Percentiles rank a stretch among this genome's conserved stretches.
phyloP scores from a whole-genome alignment of 2,797 vertebrate genomes.

The Mastacembelus armatus region DNA sequence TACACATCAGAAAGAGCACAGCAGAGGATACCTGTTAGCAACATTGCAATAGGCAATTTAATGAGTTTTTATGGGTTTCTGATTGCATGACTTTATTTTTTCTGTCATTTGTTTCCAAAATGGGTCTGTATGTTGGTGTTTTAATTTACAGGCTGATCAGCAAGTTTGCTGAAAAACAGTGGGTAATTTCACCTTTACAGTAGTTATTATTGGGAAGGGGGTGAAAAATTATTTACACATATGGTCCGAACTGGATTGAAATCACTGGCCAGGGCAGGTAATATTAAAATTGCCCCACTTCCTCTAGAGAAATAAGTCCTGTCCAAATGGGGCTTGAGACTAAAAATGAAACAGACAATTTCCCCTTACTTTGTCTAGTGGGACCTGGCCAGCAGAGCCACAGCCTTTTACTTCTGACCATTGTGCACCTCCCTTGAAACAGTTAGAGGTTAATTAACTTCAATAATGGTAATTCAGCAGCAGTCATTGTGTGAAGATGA shows the following conservation, averaged over 20 bases:
- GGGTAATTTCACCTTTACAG: neutral
- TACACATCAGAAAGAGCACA: too few species aligned
- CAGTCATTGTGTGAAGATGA: constrained; percentile 32
- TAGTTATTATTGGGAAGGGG: constrained; percentile 3
- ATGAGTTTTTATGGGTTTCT: too few species aligned
- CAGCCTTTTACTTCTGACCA: constrained; percentile 25
- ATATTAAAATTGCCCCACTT: neutral
- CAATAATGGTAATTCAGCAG: constrained; percentile 38
- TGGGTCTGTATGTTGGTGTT: too few species aligned
- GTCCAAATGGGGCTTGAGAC: neutral
- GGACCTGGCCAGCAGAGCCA: neutral
- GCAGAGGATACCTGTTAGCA: too few species aligned
- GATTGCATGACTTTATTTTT: too few species aligned
- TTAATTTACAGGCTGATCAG: too few species aligned
- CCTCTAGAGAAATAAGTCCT: neutral
- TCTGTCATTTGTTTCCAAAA: too few species aligned
- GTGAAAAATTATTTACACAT: neutral
- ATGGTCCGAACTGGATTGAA: neutral
- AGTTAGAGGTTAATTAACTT: constrained; percentile 56
- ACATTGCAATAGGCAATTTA: too few species aligned
- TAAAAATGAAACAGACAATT: neutral
- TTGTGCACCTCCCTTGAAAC: constrained; percentile 25
- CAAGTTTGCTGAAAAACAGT: neutral
- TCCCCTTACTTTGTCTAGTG: neutral
- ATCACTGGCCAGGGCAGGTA: neutral